Base-by-base conservation (phyloP, 2,797 vertebrate genomes). In the Myotis pilosus region DNA sequence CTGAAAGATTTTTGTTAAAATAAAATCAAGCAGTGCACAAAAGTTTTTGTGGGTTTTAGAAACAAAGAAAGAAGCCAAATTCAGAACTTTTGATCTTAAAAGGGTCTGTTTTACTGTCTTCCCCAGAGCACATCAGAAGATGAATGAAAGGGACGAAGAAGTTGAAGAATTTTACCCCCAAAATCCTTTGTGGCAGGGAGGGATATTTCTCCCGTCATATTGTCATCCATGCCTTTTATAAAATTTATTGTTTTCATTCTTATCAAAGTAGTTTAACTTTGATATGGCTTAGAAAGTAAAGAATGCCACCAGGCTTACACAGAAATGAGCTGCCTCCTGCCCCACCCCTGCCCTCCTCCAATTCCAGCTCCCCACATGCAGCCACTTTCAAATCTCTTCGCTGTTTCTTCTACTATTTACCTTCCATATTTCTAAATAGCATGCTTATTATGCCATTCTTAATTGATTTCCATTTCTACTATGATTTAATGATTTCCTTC, bases 51-150 rank as follows among this genome's bases (percentile, higher is more conserved):
- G 47, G 72, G 33, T 91, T 94, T 95, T 89, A 95, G 95, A 97
- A 97, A 96, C 96, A 96, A 95, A 96, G 86, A 12, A 7, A 96
- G 86, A 86, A 86, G 83, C 83, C 89, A 96, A 94, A 91, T 89
- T 81, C 80, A 57, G 87, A 92, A 94, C 57, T 87, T 94, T 64
- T 95, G 88, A 96, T 97, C 91, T 96, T 96, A 53, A 95, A 96
- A 96, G 92, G 2, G 0, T 60, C 69, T 47, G 36, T 91, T 66
- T 93, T 62, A 64, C 51, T 78, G 36, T 90, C 72, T 93, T 91
- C 53, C 69, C 79, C 44, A n/a, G 51, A 69, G 69, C 49, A 53
- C 78, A 90, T 96, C 91, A 94, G 79, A 93, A 92, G 88, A 88
- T 66, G 60, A 94, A 88, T 17, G 53, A 41, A 92, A 15, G 53